Evolutionary conservation across 1,140 invertebrate species (phyloP).

Genomic region (Drusus annulatus): DNA sequence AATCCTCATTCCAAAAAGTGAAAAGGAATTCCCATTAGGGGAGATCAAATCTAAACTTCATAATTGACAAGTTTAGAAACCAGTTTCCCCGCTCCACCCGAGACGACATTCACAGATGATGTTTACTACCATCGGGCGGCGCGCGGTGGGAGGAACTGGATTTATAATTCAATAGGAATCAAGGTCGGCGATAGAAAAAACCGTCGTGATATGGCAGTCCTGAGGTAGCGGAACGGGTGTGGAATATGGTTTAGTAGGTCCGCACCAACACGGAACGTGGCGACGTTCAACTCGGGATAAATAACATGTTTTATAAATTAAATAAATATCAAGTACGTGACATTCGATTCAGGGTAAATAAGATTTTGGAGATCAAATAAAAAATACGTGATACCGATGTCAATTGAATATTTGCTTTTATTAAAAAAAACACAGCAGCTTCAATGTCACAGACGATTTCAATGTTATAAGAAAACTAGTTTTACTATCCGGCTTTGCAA

Average conservation of each 20-base stretch:
- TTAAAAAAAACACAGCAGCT: no score
- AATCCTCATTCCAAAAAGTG: constrained; percentile 41
- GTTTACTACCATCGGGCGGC: constrained; percentile 19
- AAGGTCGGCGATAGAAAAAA: constrained; percentile 23
- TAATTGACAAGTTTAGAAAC: constrained; percentile 28
- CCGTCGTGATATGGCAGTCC: constrained; percentile 11
- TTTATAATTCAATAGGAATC: constrained; percentile 43
- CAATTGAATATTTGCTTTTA: no score
- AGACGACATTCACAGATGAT: constrained; percentile 27
- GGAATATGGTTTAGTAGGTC: constrained; percentile 2
- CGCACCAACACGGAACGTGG: background rate
- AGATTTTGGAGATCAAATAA: no score
- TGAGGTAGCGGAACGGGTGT: background rate
- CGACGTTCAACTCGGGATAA: no score
- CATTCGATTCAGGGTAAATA: no score
- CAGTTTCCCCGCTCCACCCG: background rate
- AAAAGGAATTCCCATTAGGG: constrained; percentile 40
- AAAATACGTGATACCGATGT: no score
- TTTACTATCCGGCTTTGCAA: no score
- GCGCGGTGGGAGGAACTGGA: constrained; percentile 27
- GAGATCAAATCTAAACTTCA: constrained; percentile 39
- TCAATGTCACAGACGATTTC: no score
- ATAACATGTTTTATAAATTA: no score
- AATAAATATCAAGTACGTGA: no score
- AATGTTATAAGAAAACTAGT: no score